Evolutionary conservation across 2,113 vertebrate genomes (phyloP), one percentile per base, ranked within the genome.

Genomic region (Ictalurus furcatus): DNA sequence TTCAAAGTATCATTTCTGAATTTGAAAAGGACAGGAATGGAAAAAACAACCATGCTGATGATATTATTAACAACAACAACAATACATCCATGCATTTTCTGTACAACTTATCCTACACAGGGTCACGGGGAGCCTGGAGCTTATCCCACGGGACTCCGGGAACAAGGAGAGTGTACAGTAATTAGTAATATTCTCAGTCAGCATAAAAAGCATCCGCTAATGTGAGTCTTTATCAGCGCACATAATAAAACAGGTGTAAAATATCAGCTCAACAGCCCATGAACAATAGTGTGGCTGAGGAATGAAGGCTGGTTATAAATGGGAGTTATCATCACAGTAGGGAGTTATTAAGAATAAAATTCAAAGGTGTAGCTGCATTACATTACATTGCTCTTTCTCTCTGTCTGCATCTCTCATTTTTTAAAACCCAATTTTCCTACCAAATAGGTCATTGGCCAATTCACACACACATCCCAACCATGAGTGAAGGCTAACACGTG

Each of bases 341-440:
- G 82, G 59, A 67, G 69, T 65, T 88, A 88, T 88, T 88, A 89
- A 79, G 30, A 80, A 80, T 84, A 89, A 69, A 85, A 84, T 67
- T 85, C 83, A 79, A 30, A 67, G 78, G 40, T 69, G 86, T 58
- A 81, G 30, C 76, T 67, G 40, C 28, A 84, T 84, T 84, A 61
- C 13, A 84, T 48, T 48, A 52, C 76, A 13, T 74, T 52, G 9
- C 54, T 74, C 17, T 88, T 73, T 88, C 23, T 61, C 3, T 65
- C n/a, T 65, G 4, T 63, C 65, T 28, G 5, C 85, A 28, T 81
- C 14, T 83, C 16, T 63, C 28, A 6, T 30, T 28, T 9, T 37
- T 61, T 89, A 7, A 28, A 76, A 79, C 7, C 25, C 23, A 1
- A n/a, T 71, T 52, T 85, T 56, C 44, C n/a, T 34, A 11, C 34